Percentiles rank a stretch among this genome's conserved stretches.
Evolutionary conservation across 2,888 invertebrate genomes (phyloP).

Genomic region (Leptodirus hochenwartii): DNA sequence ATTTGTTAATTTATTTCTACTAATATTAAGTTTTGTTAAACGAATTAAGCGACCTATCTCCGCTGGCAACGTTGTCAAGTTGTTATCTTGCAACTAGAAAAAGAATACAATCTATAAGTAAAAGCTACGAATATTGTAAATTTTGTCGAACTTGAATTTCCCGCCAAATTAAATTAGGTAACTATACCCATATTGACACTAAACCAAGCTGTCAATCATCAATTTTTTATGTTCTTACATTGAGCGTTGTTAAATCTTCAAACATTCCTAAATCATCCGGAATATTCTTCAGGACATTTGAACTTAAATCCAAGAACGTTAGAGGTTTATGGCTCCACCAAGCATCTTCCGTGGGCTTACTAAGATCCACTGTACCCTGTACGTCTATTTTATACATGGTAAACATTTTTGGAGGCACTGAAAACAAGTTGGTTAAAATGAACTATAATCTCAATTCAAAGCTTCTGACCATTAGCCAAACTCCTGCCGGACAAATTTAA

Average conservation of each 20-base stretch:
- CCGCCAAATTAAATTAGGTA: neutral
- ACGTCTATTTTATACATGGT: conserved; percentile 49
- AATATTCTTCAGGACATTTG: conserved; percentile 45
- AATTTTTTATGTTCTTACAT: conserved; percentile 32
- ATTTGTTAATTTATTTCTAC: conserved; percentile 43
- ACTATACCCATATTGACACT: neutral
- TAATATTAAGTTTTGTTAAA: conserved; percentile 46
- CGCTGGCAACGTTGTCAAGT: conserved; percentile 47
- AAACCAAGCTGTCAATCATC: too few species aligned
- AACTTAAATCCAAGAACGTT: conserved; percentile 58
- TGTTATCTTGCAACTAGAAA: conserved; percentile 68
- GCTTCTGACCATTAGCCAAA: conserved; percentile 45
- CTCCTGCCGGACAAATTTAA: conserved; percentile 62
- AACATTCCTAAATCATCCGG: conserved; percentile 46
- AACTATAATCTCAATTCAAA: conserved; percentile 6
- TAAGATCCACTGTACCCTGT: conserved; percentile 37
- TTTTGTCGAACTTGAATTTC: conserved; percentile 1
- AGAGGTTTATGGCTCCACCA: conserved; percentile 80
- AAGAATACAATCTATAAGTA: conserved; percentile 5
- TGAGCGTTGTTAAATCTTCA: conserved; percentile 46
- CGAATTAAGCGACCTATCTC: conserved; percentile 53
- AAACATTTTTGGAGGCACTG: conserved; percentile 59
- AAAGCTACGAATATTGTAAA: conserved; percentile 1
- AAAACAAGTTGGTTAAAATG: conserved; percentile 10
- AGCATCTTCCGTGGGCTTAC: conserved; percentile 34